Conservation (phyloP, 2,888 invertebrate genomes). For the Drosophila mettleri region DNA sequence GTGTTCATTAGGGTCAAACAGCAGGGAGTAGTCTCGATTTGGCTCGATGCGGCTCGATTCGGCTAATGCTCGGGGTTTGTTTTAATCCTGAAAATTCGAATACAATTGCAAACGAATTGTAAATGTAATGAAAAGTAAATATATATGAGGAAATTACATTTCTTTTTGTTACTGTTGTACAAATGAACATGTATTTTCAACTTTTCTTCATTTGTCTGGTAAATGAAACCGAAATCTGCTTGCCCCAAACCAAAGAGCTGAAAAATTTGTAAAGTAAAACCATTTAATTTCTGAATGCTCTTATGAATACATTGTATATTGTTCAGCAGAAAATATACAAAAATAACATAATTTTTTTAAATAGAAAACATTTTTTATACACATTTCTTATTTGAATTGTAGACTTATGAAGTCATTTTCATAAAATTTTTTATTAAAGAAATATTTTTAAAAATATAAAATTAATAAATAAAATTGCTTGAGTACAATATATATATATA, state of each 20-base stretch:
- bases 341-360: not conserved
- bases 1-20: constrained; percentile 74
- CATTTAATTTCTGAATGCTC: constrained; percentile 14
- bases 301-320: not conserved
- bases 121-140: constrained; percentile 60
- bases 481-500: too few relatives aligned
- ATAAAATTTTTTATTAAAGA: too few relatives aligned
- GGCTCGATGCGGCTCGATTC: constrained; percentile 1
- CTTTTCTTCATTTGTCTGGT: constrained; percentile 48
- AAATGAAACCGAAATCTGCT: constrained; percentile 49
- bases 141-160: constrained; percentile 46
- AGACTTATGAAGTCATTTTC: too few relatives aligned
- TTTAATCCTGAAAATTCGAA: constrained; percentile 34
- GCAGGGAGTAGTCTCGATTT: constrained; percentile 7
- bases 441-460: not conserved
- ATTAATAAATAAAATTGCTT: not conserved
- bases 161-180: constrained; percentile 2
- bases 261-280: not conserved
- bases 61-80: constrained; percentile 41
- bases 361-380: too few relatives aligned
- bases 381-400: too few relatives aligned
- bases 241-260: constrained; percentile 21
- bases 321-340: not conserved
- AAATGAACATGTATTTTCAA: constrained; percentile 25
- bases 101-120: constrained; percentile 30